Evolutionary conservation across 2,113 vertebrate species (phyloP).

Genomic region (Brachyistius frenatus): DNA sequence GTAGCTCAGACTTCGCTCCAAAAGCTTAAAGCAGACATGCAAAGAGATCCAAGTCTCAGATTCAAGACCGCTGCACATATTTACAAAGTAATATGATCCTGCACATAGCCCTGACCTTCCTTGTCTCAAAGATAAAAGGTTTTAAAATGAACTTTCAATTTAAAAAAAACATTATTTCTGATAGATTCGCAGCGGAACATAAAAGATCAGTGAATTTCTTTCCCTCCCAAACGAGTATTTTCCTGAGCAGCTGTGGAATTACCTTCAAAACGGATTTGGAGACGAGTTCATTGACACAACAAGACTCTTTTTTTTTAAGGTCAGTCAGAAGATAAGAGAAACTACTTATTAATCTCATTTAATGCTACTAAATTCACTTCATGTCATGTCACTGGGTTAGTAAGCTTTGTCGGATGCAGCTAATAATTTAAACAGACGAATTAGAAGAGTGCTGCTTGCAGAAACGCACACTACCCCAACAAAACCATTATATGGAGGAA

Average conservation of each 20-base stretch:
- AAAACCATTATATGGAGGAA: neutral
- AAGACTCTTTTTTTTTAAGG: conserved; percentile 5
- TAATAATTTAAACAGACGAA: neutral
- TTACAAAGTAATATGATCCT: conserved; percentile 27
- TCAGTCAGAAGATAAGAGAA: conserved; percentile 7
- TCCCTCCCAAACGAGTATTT: conserved; percentile 5
- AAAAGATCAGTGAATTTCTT: neutral
- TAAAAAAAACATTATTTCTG: conserved; percentile 22
- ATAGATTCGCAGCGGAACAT: conserved; percentile 12
- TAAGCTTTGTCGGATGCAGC: neutral
- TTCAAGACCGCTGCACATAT: conserved; percentile 14
- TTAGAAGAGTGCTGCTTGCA: neutral
- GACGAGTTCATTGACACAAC: neutral
- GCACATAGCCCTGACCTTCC: conserved; percentile 25
- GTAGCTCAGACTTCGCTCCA: conserved; percentile 37
- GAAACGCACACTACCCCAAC: neutral
- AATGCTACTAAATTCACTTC: conserved; percentile 8
- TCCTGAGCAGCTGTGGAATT: neutral
- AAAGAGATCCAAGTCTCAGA: conserved; percentile 32
- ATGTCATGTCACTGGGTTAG: neutral
- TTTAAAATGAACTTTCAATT: conserved; percentile 15
- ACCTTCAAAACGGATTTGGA: neutral
- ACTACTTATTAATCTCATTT: conserved; percentile 16
- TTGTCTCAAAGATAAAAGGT: conserved; percentile 25
- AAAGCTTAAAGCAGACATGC: conserved; percentile 26